These are phyloP conservation scores for Trachemys scripta DNA, from an alignment of 2,113 vertebrate species.

Conservation along the genomic window DNA sequence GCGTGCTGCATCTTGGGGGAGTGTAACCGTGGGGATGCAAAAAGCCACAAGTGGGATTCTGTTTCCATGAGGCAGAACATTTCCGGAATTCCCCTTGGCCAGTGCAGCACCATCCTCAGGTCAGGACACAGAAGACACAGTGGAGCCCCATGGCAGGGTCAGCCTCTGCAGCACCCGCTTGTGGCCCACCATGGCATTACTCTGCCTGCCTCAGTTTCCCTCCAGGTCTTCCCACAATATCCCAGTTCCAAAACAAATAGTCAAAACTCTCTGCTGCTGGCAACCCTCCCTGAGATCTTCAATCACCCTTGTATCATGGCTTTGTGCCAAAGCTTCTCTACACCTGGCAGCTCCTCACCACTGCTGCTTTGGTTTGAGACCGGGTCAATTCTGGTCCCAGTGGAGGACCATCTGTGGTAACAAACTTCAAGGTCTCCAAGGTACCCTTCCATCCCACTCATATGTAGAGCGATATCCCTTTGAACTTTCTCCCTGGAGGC, in stretches of 20 bases:
- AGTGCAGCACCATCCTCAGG: neutral
- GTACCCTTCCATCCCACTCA: too few species aligned
- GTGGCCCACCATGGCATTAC: neutral
- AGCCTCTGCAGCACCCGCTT: neutral
- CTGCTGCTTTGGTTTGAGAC: neutral
- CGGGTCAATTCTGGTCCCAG: neutral
- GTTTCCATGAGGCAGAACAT: neutral
- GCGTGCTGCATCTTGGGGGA: neutral
- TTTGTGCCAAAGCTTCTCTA: neutral
- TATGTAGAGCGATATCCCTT: neutral
- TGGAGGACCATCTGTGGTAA: neutral
- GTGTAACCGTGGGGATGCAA: neutral
- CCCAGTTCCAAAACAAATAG: neutral
- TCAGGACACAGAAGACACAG: neutral
- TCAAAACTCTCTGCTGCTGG: neutral
- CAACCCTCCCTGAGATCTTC: neutral
- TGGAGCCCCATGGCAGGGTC: neutral
- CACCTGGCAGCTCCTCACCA: neutral
- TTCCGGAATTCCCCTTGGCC: neutral
- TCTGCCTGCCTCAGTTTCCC: neutral
- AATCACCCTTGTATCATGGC: neutral
- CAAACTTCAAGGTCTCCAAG: neutral
- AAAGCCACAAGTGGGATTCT: neutral
- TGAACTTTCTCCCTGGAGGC: neutral
- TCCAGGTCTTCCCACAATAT: neutral